Base-by-base conservation (phyloP, 2,888 invertebrate species). In the Sminthurinus aureus region DNA sequence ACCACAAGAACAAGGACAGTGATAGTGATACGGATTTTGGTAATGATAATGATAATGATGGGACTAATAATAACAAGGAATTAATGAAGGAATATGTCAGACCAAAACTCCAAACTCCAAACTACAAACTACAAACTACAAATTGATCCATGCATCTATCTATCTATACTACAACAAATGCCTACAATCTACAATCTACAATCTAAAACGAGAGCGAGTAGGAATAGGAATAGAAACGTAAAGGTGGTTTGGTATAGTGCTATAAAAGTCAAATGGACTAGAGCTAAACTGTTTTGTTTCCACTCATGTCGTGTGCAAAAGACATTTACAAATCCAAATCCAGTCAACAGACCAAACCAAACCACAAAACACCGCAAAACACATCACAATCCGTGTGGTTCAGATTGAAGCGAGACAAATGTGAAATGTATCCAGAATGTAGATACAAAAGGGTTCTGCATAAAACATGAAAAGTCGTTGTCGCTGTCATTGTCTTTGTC, bases 401-500 rank as follows among this genome's bases (percentile, higher is more conserved):
- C 83, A 83, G 78, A 83, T 83, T 83, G 83, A 83, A 78, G 78
- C 58, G 77, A 83, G 83, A 50, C 18, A 26, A n/a, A 75, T 38
- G 75, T 26, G 24, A 75, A 38, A 75, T 22, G 20, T 22, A 15
- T 12, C 52, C 9, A 52, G 9, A 58, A 18, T 18, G 58, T 15
- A 58, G 71, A 78, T 78, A 67, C 50, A 20, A 38, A 38, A 38
- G 38, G 1, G 38, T 38, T 38, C 78, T 83, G 83, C 83, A 83
- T 83, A 83, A 83, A 83, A 83, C 83, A 83, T 83, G 78, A 83
- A 78, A 83, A 22, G 24, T 22, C 24, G 71, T 71, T 24, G 22
- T 71, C 71, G 71, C 84, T 82, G 83, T 38, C 38, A 38, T 38
- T 38, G 38, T 38, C 38, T 38, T 38, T 38, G 38, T 6, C 6